phyloP scores from a whole-genome alignment of 1,140 invertebrate species.

The Drosophila insularis region DNA sequence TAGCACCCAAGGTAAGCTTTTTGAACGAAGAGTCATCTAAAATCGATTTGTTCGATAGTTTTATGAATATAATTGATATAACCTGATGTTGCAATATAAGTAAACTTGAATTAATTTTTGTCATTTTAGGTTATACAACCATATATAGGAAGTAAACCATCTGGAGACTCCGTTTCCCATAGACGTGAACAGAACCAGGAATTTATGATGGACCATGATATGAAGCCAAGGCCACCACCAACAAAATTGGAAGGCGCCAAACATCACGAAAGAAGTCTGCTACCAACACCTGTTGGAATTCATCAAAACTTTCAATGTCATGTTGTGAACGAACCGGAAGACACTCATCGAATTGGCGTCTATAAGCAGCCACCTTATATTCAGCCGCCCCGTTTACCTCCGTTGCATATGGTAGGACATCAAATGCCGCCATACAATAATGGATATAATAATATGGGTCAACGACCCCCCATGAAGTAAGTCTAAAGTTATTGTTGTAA shows the following conservation, averaged over 20 bases:
- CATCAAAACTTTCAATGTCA: constrained; percentile 56
- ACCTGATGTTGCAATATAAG: background rate
- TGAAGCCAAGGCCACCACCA: constrained; percentile 39
- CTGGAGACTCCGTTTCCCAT: constrained; percentile 32
- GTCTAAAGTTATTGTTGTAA: constrained; percentile 9
- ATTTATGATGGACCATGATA: constrained; percentile 45
- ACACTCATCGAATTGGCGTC: constrained; percentile 44
- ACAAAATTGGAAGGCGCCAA: constrained; percentile 34
- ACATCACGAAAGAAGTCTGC: constrained; percentile 49
- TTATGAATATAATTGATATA: background rate
- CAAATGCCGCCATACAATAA: constrained; percentile 63
- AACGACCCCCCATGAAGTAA: constrained; percentile 62
- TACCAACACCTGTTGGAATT: constrained; percentile 53
- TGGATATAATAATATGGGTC: constrained; percentile 62
- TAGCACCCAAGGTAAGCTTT: constrained; percentile 38
- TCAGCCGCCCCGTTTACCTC: constrained; percentile 55
- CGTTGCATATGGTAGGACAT: constrained; percentile 50
- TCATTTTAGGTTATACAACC: constrained; percentile 34
- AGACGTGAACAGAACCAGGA: constrained; percentile 44
- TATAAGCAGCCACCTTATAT: constrained; percentile 58
- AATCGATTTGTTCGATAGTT: background rate
- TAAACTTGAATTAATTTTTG: background rate
- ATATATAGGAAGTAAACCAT: constrained; percentile 18
- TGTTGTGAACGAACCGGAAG: constrained; percentile 73
- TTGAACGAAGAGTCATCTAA: too few relatives aligned